A percentile compares a stretch with the other conserved stretches of the same genome.
phyloP scores from a whole-genome alignment of 1,140 invertebrate species.

The Triops longicaudatus region DNA sequence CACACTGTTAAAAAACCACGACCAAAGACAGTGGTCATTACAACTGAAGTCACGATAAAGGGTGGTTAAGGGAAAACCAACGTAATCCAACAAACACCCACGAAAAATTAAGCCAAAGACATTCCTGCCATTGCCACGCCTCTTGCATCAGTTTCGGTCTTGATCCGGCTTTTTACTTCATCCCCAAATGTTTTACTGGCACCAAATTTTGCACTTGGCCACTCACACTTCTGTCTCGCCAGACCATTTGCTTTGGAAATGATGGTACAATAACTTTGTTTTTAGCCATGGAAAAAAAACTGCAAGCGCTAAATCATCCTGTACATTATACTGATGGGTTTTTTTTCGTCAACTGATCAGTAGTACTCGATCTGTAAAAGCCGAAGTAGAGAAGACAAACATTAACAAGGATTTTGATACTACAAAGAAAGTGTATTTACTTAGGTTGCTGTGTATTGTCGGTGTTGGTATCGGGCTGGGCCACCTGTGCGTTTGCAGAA shows the following conservation, averaged over 20 bases:
- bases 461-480: neutral
- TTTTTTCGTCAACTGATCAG: neutral
- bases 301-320: neutral
- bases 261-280: neutral
- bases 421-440: neutral
- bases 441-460: neutral
- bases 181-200: neutral
- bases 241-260: neutral
- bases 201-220: slow-evolving; percentile 1
- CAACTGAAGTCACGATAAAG: too few species aligned
- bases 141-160: neutral
- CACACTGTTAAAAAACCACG: too few species aligned
- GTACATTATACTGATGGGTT: neutral
- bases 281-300: neutral
- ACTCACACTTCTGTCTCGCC: neutral
- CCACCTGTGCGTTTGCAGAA: neutral
- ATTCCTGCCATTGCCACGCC: neutral
- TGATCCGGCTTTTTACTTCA: neutral
- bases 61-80: neutral
- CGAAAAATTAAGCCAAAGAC: neutral
- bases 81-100: slow-evolving; percentile 6
- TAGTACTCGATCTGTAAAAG: too few species aligned
- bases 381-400: too few species aligned
- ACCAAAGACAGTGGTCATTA: too few species aligned
- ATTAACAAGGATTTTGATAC: neutral